These are phyloP conservation scores for Hyalella azteca DNA, from an alignment of 2,888 invertebrate genomes.

Conservation along the genomic window DNA sequence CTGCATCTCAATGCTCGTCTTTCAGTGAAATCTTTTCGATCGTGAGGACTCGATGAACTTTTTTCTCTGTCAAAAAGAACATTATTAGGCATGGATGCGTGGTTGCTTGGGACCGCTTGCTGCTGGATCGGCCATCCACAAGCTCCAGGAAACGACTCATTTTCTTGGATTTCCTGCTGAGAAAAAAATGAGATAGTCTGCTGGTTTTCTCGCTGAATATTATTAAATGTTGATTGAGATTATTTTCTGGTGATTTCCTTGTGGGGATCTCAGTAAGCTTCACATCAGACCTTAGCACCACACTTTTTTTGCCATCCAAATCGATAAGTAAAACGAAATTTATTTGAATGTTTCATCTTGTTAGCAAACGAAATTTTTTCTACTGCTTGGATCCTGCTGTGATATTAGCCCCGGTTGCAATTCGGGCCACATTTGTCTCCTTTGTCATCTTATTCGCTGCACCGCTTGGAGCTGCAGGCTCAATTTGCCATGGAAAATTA, in stretches of 20 bases:
- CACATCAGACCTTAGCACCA: too few relatives aligned
- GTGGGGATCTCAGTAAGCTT: too few relatives aligned
- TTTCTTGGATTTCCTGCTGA: slow-evolving; percentile 9
- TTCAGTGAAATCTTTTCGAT: neutral
- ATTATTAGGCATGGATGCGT: slow-evolving; percentile 6
- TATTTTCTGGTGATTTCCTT: too few relatives aligned
- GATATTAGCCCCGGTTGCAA: too few relatives aligned
- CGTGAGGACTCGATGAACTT: neutral
- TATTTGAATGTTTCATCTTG: too few relatives aligned
- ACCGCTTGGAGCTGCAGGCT: neutral
- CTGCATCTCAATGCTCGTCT: neutral
- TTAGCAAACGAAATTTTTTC: too few relatives aligned
- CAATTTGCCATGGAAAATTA: slow-evolving; percentile 1
- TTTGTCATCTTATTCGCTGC: too few relatives aligned
- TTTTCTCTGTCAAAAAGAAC: slow-evolving; percentile 24
- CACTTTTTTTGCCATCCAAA: too few relatives aligned
- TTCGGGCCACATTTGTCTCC: too few relatives aligned
- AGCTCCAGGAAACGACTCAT: neutral
- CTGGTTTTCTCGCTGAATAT: neutral
- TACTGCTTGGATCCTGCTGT: too few relatives aligned
- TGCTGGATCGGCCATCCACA: neutral
- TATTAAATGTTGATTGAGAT: neutral
- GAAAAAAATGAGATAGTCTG: neutral
- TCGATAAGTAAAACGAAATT: too few relatives aligned
- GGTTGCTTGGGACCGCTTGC: neutral